Evolutionary conservation across 2,113 vertebrate genomes (phyloP).

Genomic region (Sprattus sprattus): DNA sequence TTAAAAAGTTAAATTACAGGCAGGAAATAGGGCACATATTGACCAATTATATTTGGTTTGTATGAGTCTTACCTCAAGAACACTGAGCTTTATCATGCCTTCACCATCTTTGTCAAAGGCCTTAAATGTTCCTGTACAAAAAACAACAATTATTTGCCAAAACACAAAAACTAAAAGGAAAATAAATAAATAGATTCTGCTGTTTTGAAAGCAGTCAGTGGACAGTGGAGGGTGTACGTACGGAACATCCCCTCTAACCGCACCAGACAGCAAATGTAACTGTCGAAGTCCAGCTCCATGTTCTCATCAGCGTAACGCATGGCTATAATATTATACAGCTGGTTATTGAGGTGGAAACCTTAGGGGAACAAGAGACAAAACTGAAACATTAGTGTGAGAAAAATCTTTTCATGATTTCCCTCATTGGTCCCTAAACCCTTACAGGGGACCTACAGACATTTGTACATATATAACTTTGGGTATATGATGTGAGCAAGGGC

Average conservation of each 20-base stretch:
- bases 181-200: neutral
- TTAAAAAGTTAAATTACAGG: neutral
- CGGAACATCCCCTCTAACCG: slow-evolving; percentile 98
- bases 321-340: slow-evolving; percentile 93
- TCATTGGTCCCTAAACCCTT: too few species aligned
- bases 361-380: neutral
- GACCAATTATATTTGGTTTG: neutral
- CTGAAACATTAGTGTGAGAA: neutral
- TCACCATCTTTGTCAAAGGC: slow-evolving; percentile 97
- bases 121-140: slow-evolving; percentile 82
- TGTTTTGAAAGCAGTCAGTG: neutral
- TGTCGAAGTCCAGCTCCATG: slow-evolving; percentile 92
- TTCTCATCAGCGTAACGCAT: slow-evolving; percentile 91
- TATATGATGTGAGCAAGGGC: neutral
- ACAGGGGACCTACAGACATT: too few species aligned
- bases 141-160: neutral
- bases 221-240: slow-evolving; percentile 67
- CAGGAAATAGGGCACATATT: neutral
- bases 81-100: slow-evolving; percentile 91
- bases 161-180: too few species aligned
- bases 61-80: slow-evolving; percentile 82
- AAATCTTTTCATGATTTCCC: neutral
- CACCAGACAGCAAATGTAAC: slow-evolving; percentile 96
- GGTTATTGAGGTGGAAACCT: slow-evolving; percentile 94
- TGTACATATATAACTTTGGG: neutral